Conservation (phyloP, 1,140 invertebrate species). For the Conus ventricosus region DNA sequence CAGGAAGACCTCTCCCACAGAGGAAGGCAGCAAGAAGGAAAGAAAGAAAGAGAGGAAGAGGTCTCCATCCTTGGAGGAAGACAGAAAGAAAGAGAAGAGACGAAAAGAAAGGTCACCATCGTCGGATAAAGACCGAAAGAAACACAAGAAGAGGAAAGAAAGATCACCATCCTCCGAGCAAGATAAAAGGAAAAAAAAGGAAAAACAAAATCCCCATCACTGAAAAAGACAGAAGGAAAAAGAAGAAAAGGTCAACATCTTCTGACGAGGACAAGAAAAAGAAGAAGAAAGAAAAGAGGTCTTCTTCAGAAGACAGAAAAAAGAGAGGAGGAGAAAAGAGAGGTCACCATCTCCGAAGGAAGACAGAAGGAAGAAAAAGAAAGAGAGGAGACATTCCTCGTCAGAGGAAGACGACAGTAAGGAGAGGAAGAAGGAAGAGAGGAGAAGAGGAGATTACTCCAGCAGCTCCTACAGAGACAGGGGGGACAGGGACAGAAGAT, state of each 20-base stretch:
- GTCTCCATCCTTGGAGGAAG: slow-evolving; percentile 25
- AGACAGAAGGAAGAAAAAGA: no score
- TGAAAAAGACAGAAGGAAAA: not conserved
- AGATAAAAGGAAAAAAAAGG: not conserved
- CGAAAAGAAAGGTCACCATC: slow-evolving; percentile 22
- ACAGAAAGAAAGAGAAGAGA: slow-evolving; percentile 24
- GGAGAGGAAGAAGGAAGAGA: slow-evolving; percentile 28
- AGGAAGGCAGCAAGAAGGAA: slow-evolving; percentile 30
- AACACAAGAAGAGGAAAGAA: not conserved
- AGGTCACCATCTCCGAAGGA: slow-evolving; percentile 42
- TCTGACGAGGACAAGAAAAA: slow-evolving; percentile 24
- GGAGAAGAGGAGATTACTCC: slow-evolving; percentile 27
- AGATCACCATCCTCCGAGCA: not conserved
- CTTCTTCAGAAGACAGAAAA: slow-evolving; percentile 1
- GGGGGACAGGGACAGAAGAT: slow-evolving; percentile 32
- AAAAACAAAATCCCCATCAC: slow-evolving; percentile 39
- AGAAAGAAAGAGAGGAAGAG: slow-evolving; percentile 38
- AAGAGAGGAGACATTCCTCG: not conserved
- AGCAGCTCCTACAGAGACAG: slow-evolving; percentile 23
- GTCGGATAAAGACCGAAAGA: not conserved
- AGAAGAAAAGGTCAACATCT: slow-evolving; percentile 37
- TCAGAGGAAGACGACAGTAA: slow-evolving; percentile 31
- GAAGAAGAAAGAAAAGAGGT: slow-evolving; percentile 36
- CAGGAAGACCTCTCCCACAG: not conserved
- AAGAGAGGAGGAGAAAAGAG: slow-evolving; percentile 20